Base-by-base conservation (phyloP, 2,888 invertebrate species). In the Drosophila koepferae region DNA sequence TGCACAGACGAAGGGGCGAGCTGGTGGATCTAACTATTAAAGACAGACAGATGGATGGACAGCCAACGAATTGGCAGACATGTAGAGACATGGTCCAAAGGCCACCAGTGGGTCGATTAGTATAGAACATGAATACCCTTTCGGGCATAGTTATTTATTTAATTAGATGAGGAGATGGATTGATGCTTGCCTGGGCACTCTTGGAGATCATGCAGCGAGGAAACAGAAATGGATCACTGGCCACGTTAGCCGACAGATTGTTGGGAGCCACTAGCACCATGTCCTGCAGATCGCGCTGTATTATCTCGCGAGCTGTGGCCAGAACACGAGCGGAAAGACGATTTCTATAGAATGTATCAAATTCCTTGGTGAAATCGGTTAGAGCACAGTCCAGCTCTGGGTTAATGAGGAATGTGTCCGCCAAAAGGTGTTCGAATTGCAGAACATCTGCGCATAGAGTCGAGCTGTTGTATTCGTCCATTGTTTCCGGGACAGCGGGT, bases 241-340 rank as follows among this genome's bases (percentile, higher is more conserved):
- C 75, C 2, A 91, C 86, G n/a, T 89, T 86, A 3, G 85, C 78
- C 0, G 82, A 40, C 0, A 75, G 74, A 58, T 91, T 91, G 28
- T 94, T 94, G 2, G 94, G 94, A 1, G 94, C 94, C 74, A 95
- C 94, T 12, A 94, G 93, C 90, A 95, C 94, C 82, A 96, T 95
- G 76, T 95, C 95, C 91, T 97, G 97, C 61, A 98, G 94, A 92
- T 98, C 97, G 89, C 96, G 96, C 62, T 95, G 94, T 95, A 98
- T 97, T 53, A 98, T 95, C 70, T 93, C 94, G 43, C 96, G 94
- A 0, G 97, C 97, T 58, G 94, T 94, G 64, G 95, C 94, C 63
- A 97, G 92, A 74, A 97, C 95, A 77, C 95, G 95, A 84, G 95
- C 95, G 79, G 96, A 96, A 61, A 96, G 95, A 86, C 96, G 96